phyloP scores from a whole-genome alignment of 37 sponge, comb jelly and placozoan genomes.

The Halisarca cf. caerulea region DNA sequence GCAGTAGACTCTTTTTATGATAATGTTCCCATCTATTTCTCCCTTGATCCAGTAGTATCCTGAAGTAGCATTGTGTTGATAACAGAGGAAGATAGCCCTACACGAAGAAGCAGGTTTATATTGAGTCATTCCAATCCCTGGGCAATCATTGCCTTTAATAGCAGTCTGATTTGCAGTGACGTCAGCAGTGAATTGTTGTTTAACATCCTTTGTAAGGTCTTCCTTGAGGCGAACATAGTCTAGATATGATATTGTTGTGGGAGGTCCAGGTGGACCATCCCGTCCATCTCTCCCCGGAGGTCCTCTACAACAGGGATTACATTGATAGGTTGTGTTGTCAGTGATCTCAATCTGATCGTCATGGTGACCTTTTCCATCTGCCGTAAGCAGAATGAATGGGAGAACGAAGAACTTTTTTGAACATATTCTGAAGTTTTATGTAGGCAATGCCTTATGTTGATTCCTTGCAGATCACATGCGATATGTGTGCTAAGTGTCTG shows the following conservation, averaged over 20 bases:
- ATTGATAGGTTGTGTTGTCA: too few species aligned
- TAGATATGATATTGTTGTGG: neutral
- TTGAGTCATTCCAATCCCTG: neutral
- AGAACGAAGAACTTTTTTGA: too few species aligned
- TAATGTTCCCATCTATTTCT: neutral
- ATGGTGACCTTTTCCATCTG: too few species aligned
- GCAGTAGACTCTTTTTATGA: neutral
- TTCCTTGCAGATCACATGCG: too few species aligned
- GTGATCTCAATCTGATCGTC: too few species aligned
- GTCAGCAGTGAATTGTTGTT: neutral
- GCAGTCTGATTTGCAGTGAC: neutral
- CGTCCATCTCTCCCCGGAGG: constrained; percentile 1
- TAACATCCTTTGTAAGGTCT: neutral
- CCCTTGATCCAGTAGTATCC: neutral
- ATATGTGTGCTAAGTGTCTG: too few species aligned
- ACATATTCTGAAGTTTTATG: too few species aligned
- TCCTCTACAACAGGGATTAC: neutral
- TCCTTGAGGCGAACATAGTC: neutral
- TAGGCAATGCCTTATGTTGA: too few species aligned
- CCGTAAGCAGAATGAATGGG: too few species aligned
- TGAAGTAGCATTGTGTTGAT: constrained; percentile 1
- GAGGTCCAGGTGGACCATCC: constrained; percentile 4
- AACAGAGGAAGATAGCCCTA: neutral
- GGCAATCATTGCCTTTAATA: too few species aligned
- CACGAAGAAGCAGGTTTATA: neutral